These are phyloP conservation scores for Pterophyllum scalare DNA, from an alignment of 2,113 vertebrate species.

Conservation along the genomic window DNA sequence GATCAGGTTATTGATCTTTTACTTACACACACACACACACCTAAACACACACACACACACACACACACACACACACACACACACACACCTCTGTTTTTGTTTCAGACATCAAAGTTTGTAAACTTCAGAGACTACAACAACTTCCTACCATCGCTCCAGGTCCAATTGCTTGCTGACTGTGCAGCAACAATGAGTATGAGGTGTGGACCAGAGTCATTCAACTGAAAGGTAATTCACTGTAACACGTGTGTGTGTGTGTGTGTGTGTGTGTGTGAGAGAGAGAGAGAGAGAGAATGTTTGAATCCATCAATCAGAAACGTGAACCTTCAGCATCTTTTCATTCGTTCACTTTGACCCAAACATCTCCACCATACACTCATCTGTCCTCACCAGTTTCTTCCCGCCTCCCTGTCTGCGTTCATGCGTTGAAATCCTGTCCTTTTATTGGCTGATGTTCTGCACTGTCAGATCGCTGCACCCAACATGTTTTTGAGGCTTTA, in stretches of 20 bases:
- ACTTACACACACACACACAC: too few species aligned
- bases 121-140: slow-evolving; percentile 37
- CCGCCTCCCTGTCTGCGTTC: background rate
- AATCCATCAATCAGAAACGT: background rate
- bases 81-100: background rate
- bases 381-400: background rate
- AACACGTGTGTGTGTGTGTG: too few species aligned
- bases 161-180: slow-evolving; percentile 17
- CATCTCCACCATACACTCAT: background rate
- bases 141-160: slow-evolving; percentile 29
- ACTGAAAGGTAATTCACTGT: background rate
- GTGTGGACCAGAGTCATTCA: slow-evolving; percentile 3
- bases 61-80: too few species aligned
- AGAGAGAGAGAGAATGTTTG: background rate
- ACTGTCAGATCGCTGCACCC: too few species aligned
- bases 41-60: too few species aligned
- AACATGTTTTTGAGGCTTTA: slow-evolving; percentile 1
- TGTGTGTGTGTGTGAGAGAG: background rate
- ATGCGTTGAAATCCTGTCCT: background rate
- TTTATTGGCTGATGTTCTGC: background rate
- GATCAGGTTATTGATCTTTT: background rate
- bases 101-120: slow-evolving; percentile 29
- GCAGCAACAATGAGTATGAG: background rate
- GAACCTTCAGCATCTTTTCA: background rate
- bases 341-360: background rate